Base-by-base conservation (phyloP, 1,140 invertebrate genomes). In the Mamestra configurata region DNA sequence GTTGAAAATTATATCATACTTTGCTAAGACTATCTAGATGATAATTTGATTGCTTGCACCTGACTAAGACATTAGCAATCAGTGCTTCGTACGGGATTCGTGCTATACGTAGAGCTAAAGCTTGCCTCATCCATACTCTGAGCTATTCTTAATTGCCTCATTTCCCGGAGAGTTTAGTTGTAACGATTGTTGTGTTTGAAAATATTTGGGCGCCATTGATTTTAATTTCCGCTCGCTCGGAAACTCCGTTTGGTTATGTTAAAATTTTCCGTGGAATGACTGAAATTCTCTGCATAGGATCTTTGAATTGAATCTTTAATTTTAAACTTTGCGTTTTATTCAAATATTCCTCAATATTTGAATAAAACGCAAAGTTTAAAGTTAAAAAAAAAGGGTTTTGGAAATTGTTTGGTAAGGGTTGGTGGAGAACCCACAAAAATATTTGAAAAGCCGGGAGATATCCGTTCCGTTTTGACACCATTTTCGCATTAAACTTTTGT, bases 121-220 rank as follows among this genome's bases (percentile, higher is more conserved):
- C 35, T 66, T 22, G 18, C 13, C 35, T 66, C 3, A 40, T 66
- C 40, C 24, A 59, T 59, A 59, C 55, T 5, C 55, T 1, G 5
- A 59, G 18, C 18, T 40, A 66, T 37, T 66, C 22, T 70, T 70
- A 70, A 70, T 70, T 70, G 66, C 4, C 13, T 49, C 66, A 49
- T 70, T 70, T 31, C 22, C 22, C 40, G 43, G 11, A 22, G 22
- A 68, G 0, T 68, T 46, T 46, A 43, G 4, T 40, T 2, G 61
- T 24, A n/a, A 70, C 66, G 22, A 49, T 49, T 70, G 66, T 70
- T 70, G 13, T 46, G 40, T 70, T 49, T 70, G 40, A 72, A 72
- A 55, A 72, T 72, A 72, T 72, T 72, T 72, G 11, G 70, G 4
- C n/a, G 37, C 18, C 46, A 72, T 66, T 66, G 61, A 66, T 66